A percentile compares a stretch with the other conserved stretches of the same genome.
These are phyloP conservation scores for Astyanax mexicanus DNA, from an alignment of 2,797 vertebrate species.

Conservation along the genomic window DNA sequence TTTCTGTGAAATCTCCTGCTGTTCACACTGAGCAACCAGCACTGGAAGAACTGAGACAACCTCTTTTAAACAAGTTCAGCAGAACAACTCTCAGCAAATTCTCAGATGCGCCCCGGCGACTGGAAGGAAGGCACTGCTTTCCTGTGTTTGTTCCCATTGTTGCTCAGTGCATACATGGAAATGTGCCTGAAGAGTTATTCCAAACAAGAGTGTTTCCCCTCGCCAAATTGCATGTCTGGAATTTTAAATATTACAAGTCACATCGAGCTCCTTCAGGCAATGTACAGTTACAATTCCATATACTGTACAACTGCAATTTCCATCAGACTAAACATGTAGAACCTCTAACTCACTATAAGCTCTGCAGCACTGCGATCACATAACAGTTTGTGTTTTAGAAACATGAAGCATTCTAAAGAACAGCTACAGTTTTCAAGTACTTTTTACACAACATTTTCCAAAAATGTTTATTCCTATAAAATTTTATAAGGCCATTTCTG, in stretches of 20 bases:
- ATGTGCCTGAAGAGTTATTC: slow-evolving; percentile 42
- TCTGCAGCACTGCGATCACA: background rate
- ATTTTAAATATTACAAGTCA: background rate
- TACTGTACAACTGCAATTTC: background rate
- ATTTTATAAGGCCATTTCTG: too few species aligned
- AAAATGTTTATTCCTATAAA: too few species aligned
- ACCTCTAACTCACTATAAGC: background rate
- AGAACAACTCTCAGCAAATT: slow-evolving; percentile 33
- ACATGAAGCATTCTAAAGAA: too few species aligned
- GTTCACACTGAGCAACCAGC: background rate
- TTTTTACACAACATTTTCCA: too few species aligned
- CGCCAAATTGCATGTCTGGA: background rate
- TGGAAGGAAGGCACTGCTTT: slow-evolving; percentile 58
- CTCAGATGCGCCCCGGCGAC: slow-evolving; percentile 35
- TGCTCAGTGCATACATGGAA: slow-evolving; percentile 48
- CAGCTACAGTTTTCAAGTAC: too few species aligned
- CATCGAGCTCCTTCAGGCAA: background rate
- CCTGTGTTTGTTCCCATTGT: slow-evolving; percentile 58
- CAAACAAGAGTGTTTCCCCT: background rate
- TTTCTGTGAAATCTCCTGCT: background rate
- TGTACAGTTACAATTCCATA: background rate
- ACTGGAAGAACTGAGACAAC: background rate
- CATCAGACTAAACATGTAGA: background rate
- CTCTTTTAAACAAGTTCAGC: slow-evolving; percentile 42
- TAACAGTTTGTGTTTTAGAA: too few species aligned